phyloP scores from a whole-genome alignment of 2,113 vertebrate species.

The Dermatemys mawii region DNA sequence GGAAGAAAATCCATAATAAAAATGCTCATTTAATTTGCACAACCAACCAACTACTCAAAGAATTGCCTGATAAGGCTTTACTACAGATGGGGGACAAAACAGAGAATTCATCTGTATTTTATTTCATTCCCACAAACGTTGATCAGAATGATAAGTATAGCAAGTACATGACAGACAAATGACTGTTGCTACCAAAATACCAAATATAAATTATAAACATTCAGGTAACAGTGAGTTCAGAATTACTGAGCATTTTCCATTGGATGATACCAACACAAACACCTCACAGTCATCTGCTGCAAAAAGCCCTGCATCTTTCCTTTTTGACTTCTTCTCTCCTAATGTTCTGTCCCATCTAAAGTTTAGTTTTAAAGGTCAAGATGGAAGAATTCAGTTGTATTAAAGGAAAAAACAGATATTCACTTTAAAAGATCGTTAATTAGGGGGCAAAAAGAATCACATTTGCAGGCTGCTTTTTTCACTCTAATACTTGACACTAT shows the following conservation, averaged over 20 bases:
- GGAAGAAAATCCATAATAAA: not conserved
- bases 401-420: not conserved
- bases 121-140: not conserved
- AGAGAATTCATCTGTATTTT: not conserved
- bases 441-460: not conserved
- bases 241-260: not conserved
- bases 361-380: not conserved
- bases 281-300: not conserved
- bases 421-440: not conserved
- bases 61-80: not conserved
- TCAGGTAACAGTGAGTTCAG: not conserved
- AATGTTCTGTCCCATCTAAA: not conserved
- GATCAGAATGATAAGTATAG: not conserved
- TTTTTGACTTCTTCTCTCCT: not conserved
- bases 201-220: not conserved
- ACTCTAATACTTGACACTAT: not conserved
- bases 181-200: too few species aligned
- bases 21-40: not conserved
- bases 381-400: not conserved
- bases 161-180: not conserved
- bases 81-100: not conserved
- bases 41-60: not conserved
- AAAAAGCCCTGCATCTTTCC: not conserved
- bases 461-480: not conserved
- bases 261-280: not conserved